Conservation (phyloP, 2,888 invertebrate genomes). For the Melinaea menophilus region DNA sequence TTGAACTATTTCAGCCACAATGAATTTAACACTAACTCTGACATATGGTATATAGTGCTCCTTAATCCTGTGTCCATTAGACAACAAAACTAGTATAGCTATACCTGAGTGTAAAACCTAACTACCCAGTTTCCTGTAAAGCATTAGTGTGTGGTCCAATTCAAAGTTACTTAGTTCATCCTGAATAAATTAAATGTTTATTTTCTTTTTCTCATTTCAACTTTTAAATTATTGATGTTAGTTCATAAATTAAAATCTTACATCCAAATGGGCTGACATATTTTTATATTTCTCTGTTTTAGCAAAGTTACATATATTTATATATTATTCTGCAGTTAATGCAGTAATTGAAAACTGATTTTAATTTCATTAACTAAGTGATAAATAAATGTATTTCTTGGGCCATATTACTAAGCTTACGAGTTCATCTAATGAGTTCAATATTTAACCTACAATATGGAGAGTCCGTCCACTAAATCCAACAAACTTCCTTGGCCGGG, state of each 20-base stretch:
- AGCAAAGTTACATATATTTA: too few relatives aligned
- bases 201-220: not conserved
- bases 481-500: constrained; percentile 52
- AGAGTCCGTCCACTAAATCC: constrained; percentile 46
- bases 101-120: constrained; percentile 63
- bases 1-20: too few relatives aligned
- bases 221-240: not conserved
- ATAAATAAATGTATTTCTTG: not conserved
- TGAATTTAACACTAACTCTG: constrained; percentile 15
- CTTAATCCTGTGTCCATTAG: constrained; percentile 64
- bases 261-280: too few relatives aligned
- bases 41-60: constrained; percentile 55
- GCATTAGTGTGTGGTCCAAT: constrained; percentile 38
- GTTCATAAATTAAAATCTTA: too few relatives aligned
- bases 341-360: too few relatives aligned
- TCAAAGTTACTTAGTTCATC: constrained; percentile 14
- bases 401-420: not conserved
- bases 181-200: not conserved
- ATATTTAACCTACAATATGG: constrained; percentile 9
- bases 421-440: constrained; percentile 6
- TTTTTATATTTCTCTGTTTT: too few relatives aligned
- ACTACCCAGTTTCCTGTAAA: constrained; percentile 52
- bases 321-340: too few relatives aligned
- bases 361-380: too few relatives aligned
- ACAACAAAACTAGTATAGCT: constrained; percentile 72